Evolutionary conservation across 2,797 vertebrate species (phyloP).

Genomic region (Pseudomugil gertrudae): DNA sequence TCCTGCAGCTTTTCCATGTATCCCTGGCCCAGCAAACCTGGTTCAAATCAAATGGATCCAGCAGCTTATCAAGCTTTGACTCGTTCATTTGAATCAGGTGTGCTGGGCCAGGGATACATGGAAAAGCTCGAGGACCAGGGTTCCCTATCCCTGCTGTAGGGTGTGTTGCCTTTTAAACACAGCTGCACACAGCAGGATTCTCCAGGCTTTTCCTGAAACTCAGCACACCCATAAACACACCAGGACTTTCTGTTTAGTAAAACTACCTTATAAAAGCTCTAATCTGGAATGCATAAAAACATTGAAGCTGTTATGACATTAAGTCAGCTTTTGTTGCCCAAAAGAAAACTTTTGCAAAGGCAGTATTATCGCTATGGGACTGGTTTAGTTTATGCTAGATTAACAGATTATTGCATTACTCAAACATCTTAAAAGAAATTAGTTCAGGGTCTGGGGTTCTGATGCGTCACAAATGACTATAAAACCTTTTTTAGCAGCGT

Average conservation of each 20-base stretch:
- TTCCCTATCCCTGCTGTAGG: too few relatives aligned
- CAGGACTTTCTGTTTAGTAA: neutral
- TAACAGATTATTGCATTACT: neutral
- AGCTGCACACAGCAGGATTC: slow-evolving; percentile 48
- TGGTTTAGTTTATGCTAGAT: neutral
- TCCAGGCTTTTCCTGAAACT: neutral
- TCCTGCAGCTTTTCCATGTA: too few relatives aligned
- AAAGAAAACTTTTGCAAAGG: neutral
- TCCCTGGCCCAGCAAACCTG: too few relatives aligned
- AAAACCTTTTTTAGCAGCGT: too few relatives aligned
- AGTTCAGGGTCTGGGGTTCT: too few relatives aligned
- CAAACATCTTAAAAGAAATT: neutral
- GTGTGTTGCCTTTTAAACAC: slow-evolving; percentile 15
- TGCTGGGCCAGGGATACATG: too few relatives aligned
- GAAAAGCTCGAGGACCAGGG: too few relatives aligned
- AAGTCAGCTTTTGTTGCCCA: neutral
- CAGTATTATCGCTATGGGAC: neutral
- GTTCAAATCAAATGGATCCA: too few relatives aligned
- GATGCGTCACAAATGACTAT: too few relatives aligned
- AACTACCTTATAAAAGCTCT: neutral
- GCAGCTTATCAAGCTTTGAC: too few relatives aligned
- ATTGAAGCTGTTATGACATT: neutral
- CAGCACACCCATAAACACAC: slow-evolving; percentile 9
- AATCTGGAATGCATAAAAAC: neutral
- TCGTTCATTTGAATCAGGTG: too few relatives aligned